Conservation (phyloP, 2,797 vertebrate species). For the Anolis apletophallus region DNA sequence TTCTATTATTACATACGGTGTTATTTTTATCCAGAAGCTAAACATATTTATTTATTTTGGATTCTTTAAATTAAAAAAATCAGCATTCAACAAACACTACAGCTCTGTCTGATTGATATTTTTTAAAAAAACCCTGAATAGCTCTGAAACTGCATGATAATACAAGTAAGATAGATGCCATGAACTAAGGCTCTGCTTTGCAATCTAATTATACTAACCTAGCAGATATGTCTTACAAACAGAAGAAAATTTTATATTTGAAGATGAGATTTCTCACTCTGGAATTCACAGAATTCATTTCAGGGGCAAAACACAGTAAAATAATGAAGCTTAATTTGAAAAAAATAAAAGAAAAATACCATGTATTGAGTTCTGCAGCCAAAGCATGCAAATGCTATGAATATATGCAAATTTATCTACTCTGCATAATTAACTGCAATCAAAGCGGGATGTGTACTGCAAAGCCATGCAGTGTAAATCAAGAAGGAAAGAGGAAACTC, state of each 20-base stretch:
- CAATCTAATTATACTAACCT: constrained; percentile 15
- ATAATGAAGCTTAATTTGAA: background rate
- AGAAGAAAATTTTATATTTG: background rate
- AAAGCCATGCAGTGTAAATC: constrained; percentile 64
- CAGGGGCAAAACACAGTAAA: background rate
- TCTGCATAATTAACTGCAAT: constrained; percentile 45
- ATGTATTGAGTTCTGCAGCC: constrained; percentile 10
- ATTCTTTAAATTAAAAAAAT: too few species aligned
- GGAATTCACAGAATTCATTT: constrained; percentile 19
- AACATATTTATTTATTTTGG: constrained; percentile 22
- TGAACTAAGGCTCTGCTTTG: background rate
- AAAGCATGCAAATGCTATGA: constrained; percentile 38
- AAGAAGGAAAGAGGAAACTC: constrained; percentile 87
- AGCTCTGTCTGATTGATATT: constrained; percentile 18
- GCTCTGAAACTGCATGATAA: constrained; percentile 42
- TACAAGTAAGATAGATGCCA: constrained; percentile 32
- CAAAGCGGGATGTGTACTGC: constrained; percentile 50
- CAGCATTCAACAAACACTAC: background rate
- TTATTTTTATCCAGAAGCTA: constrained; percentile 48
- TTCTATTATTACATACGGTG: constrained; percentile 11
- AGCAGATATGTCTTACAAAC: background rate
- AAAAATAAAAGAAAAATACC: background rate
- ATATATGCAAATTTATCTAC: constrained; percentile 22
- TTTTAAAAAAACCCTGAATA: constrained; percentile 15
- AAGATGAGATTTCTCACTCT: background rate